phyloP scores from a whole-genome alignment of 1,140 invertebrate genomes.

The Sarcophaga peregrina region DNA sequence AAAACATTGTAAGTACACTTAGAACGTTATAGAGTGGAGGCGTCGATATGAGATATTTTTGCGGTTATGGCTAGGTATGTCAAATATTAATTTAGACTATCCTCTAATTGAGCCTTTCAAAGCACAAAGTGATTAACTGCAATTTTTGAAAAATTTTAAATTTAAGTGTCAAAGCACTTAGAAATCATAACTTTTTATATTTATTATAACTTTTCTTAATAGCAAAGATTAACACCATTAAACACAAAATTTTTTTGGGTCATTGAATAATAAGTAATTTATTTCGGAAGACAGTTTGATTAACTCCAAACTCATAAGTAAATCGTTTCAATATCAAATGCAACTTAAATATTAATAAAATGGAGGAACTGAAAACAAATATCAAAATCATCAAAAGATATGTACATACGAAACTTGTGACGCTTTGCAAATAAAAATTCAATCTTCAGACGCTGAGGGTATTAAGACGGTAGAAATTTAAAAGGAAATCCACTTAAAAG shows the following conservation, averaged over 20 bases:
- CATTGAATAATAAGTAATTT: constrained; percentile 51
- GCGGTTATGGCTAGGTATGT: too few species aligned
- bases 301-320: constrained; percentile 48
- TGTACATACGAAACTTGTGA: constrained; percentile 38
- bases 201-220: constrained; percentile 50
- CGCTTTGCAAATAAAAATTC: constrained; percentile 44
- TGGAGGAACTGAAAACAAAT: constrained; percentile 37
- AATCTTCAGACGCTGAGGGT: constrained; percentile 43
- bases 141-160: constrained; percentile 30
- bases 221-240: constrained; percentile 44
- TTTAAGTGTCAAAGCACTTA: too few species aligned
- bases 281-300: constrained; percentile 50
- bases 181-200: constrained; percentile 47
- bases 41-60: too few species aligned
- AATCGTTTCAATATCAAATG: constrained; percentile 36
- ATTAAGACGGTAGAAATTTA: constrained; percentile 43
- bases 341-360: constrained; percentile 37
- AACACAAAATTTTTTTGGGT: constrained; percentile 49
- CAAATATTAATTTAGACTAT: too few species aligned
- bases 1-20: too few species aligned
- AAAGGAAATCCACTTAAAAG: constrained; percentile 44
- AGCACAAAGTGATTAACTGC: constrained; percentile 35
- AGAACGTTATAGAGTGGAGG: too few species aligned
- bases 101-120: too few species aligned
- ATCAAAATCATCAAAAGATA: constrained; percentile 38